phyloP scores from a whole-genome alignment of 2,888 invertebrate species.

The Dicycla oo region DNA sequence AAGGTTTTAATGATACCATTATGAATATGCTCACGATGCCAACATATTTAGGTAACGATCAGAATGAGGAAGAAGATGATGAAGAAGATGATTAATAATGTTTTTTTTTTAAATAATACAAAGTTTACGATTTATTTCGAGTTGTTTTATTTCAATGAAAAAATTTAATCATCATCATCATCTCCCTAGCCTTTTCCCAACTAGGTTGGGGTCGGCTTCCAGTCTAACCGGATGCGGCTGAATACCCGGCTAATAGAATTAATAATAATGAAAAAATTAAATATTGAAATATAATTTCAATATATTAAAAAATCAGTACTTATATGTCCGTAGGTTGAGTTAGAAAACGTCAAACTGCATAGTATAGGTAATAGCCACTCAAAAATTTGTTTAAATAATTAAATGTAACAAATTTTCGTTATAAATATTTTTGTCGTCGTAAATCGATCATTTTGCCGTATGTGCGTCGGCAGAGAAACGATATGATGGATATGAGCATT shows the following conservation, averaged over 20 bases:
- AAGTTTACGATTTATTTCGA: slow-evolving; percentile 11
- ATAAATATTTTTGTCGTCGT: no score
- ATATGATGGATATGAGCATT: slow-evolving; percentile 9
- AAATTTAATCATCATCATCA: no score
- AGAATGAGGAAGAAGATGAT: not conserved
- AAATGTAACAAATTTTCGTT: slow-evolving; percentile 11
- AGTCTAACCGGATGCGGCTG: no score
- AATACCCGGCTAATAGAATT: no score
- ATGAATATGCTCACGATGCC: slow-evolving; percentile 22
- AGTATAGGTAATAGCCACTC: slow-evolving; percentile 9
- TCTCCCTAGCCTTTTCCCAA: no score
- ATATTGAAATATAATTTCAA: slow-evolving; percentile 9
- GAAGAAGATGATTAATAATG: not conserved
- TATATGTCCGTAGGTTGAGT: slow-evolving; percentile 6
- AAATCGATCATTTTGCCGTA: no score
- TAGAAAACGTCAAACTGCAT: slow-evolving; percentile 12
- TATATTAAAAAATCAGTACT: slow-evolving; percentile 1
- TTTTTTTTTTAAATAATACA: slow-evolving; percentile 11
- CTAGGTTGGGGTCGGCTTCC: no score
- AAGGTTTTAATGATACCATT: no score
- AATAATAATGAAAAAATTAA: not conserved
- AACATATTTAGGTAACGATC: not conserved
- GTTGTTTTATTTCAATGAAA: slow-evolving; percentile 10
- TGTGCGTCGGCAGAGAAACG: not conserved
- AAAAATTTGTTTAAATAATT: slow-evolving; percentile 11